These are phyloP conservation scores for Caenorhabditis sp. DNA, from an alignment of 2,888 invertebrate genomes.

Conservation along the genomic window DNA sequence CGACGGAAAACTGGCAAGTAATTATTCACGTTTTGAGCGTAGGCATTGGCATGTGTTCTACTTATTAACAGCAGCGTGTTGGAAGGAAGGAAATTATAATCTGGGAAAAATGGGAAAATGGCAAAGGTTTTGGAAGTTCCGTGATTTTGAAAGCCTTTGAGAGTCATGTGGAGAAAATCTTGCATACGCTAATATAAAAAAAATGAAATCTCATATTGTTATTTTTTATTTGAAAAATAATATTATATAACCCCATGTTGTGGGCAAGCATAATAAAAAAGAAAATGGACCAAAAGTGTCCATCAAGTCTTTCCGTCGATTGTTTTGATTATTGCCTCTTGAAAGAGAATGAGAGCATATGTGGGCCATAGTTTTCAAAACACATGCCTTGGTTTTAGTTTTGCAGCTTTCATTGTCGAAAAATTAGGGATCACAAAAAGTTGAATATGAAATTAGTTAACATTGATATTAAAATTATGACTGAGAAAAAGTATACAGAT, in stretches of 20 bases:
- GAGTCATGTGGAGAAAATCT: constrained; percentile 13
- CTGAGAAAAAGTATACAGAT: not conserved
- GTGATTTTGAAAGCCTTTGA: not conserved
- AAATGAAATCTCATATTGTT: not conserved
- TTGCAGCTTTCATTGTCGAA: not conserved
- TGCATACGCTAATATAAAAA: not conserved
- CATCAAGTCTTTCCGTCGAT: constrained; percentile 57
- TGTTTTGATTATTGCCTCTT: constrained; percentile 65
- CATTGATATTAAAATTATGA: constrained; percentile 6
- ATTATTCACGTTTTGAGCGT: constrained; percentile 57
- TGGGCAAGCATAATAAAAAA: not conserved
- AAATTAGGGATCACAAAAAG: not conserved
- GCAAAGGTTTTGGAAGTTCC: constrained; percentile 29
- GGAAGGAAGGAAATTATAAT: constrained; percentile 34
- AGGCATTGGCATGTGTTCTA: constrained; percentile 37
- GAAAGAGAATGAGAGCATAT: constrained; percentile 31
- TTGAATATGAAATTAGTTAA: not conserved
- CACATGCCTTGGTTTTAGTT: not conserved
- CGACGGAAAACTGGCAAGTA: constrained; percentile 21
- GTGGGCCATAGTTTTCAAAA: constrained; percentile 1
- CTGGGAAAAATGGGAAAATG: constrained; percentile 57
- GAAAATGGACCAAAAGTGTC: constrained; percentile 52
- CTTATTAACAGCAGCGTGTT: not conserved
- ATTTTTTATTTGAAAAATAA: constrained; percentile 4
- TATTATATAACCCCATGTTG: constrained; percentile 2